Percentiles rank a stretch among this genome's conserved stretches.
These are phyloP conservation scores for Tetrapedia diversipes DNA, from an alignment of 2,888 invertebrate genomes.

Conservation along the genomic window DNA sequence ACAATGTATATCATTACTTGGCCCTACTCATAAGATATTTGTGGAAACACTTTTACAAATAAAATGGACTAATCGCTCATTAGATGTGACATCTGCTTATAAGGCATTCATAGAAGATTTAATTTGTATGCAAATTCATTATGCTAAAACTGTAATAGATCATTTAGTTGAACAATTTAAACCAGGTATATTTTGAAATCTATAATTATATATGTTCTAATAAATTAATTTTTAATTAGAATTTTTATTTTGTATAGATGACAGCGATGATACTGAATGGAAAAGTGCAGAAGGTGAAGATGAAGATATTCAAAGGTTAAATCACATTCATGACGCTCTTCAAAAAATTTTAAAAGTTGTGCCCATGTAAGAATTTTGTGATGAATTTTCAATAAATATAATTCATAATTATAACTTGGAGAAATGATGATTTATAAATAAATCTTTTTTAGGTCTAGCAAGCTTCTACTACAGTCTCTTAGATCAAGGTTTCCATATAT, in stretches of 20 bases:
- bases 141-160: slow-evolving; percentile 86
- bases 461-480: slow-evolving; percentile 87
- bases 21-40: slow-evolving; percentile 84
- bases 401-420: background rate
- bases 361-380: slow-evolving; percentile 84
- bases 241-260: slow-evolving; percentile 69
- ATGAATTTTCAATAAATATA: slow-evolving; percentile 1
- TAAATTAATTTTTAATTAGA: slow-evolving; percentile 18
- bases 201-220: background rate
- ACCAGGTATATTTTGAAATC: slow-evolving; percentile 82
- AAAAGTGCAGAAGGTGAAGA: slow-evolving; percentile 85
- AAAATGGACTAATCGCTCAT: slow-evolving; percentile 85
- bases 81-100: slow-evolving; percentile 85
- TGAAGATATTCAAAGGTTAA: slow-evolving; percentile 85
- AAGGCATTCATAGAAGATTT: slow-evolving; percentile 87
- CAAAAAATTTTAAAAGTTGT: slow-evolving; percentile 83
- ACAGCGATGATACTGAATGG: slow-evolving; percentile 85
- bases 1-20: slow-evolving; percentile 85
- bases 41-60: slow-evolving; percentile 86
- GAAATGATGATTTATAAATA: background rate
- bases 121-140: slow-evolving; percentile 87
- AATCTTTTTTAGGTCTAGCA: slow-evolving; percentile 86
- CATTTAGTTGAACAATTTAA: slow-evolving; percentile 86
- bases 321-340: slow-evolving; percentile 86
- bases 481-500: slow-evolving; percentile 90